Base-by-base conservation (phyloP, 64 coral and sea anemone species). In the Cladopsammia gracilis region DNA sequence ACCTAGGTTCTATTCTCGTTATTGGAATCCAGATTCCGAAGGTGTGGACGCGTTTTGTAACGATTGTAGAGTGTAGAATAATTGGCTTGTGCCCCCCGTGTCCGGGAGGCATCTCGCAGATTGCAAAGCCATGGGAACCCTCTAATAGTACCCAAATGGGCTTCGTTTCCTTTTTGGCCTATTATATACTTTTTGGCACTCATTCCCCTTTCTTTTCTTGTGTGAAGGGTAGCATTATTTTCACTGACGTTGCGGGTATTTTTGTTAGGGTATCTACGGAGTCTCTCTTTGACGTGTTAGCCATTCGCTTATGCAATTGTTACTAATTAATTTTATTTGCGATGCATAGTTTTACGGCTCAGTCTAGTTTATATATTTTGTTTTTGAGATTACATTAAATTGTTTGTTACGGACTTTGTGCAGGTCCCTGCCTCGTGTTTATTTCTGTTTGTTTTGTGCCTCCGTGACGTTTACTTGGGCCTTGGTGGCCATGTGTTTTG, bases 51-150 rank as follows among this genome's bases (percentile, higher is more conserved):
- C 72, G 11, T 89, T 77, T 89, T 73, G 57, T 23, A 5, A 62
- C 19, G 52, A 58, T 50, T 89, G 86, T 70, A 71, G 11, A 15
- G 71, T 14, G 71, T 70, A 89, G 71, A 89, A 89, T 89, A 76
- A 76, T 76, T 89, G 86, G 58, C 52, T 89, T 5, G 86, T 89
- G 7, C 86, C 86, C 54, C 86, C 71, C 7, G 86, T 88, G 70
- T 88, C 45, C 43, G 83, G 42, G 59, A n/a, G n/a, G n/a, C n/a
- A n/a, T n/a, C n/a, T n/a, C n/a, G n/a, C n/a, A n/a, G n/a, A n/a
- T n/a, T n/a, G n/a, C n/a, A n/a, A n/a, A n/a, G n/a, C n/a, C n/a
- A 11, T 15, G 72, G 72, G 72, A 18, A 75, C 72, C 19, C 13
- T 75, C n/a, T n/a, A 5, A 75, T 75, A 11, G 72, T 75, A 47